These are phyloP conservation scores for Styela clava DNA, from an alignment of 23 tunicate species.

Conservation along the genomic window DNA sequence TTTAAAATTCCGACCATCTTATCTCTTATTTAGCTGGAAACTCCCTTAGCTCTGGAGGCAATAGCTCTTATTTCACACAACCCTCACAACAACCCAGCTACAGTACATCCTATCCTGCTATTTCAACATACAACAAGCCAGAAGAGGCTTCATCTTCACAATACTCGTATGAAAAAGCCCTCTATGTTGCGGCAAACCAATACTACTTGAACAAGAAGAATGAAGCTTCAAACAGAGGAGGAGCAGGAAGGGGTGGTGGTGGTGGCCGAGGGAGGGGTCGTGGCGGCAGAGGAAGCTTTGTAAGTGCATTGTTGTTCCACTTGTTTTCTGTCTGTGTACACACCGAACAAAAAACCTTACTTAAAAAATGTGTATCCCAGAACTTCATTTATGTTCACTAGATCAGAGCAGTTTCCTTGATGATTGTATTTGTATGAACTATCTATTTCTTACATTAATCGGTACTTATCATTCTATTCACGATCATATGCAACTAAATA, in stretches of 20 bases:
- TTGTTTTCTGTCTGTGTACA: not conserved
- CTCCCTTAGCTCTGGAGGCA: not conserved
- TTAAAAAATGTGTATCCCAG: not conserved
- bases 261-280: slow-evolving; percentile 34
- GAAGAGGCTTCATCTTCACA: slow-evolving; percentile 35
- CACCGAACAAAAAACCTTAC: not conserved
- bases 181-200: slow-evolving; percentile 65
- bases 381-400: not conserved
- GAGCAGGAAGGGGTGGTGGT: not conserved
- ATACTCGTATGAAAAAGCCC: slow-evolving; percentile 68
- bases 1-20: no score
- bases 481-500: no score
- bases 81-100: not conserved
- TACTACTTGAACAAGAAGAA: slow-evolving; percentile 40
- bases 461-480: no score
- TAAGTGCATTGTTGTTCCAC: not conserved
- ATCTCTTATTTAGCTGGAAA: not conserved
- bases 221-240: slow-evolving; percentile 21
- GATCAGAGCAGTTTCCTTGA: no score
- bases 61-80: not conserved
- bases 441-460: no score
- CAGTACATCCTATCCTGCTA: slow-evolving; percentile 18
- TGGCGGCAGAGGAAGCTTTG: slow-evolving; percentile 21
- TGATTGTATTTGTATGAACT: no score
- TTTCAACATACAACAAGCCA: slow-evolving; percentile 9